Base-by-base conservation (phyloP, 2,888 invertebrate species). In the Abrostola triplasia region DNA sequence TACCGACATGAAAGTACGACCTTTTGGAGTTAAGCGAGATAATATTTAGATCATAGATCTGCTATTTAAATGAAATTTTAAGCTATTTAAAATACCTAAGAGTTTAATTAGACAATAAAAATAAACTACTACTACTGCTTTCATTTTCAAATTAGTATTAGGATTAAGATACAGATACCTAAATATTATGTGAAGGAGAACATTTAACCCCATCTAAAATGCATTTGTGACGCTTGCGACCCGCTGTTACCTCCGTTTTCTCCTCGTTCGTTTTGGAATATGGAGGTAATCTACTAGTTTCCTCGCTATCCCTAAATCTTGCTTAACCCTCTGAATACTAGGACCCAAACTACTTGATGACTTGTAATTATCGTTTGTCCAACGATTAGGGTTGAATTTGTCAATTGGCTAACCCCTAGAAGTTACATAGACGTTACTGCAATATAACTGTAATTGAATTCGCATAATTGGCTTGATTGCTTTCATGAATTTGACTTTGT, bases 201-300 rank as follows among this genome's bases (percentile, higher is more conserved):
- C n/a, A n/a, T n/a, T n/a, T n/a, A n/a, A n/a, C 76, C 78, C 78
- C 80, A 83, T 83, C 76, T 84, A 83, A 86, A 88, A 88, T 87
- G 83, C 84, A 86, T 86, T 86, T 82, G 76, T 70, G 79, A 82
- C 80, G 80, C 81, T 81, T 80, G 70, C 64, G 36, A 64, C 71
- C 76, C 75, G 75, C 76, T 79, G 79, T 74, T 81, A 74, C 76
- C 65, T 65, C 68, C 62, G 68, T 80, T 81, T 76, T 68, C 73
- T 62, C 51, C 70, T 68, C 67, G 66, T 71, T 66, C 58, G 49
- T n/a, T n/a, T n/a, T n/a, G n/a, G n/a, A n/a, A n/a, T n/a, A n/a
- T n/a, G n/a, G n/a, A 75, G 12, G 12, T 42, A 79, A 74, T n/a
- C 64, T 63, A 55, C 54, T 67, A 68, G 69, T 62, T 67, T 62